Percentiles rank a stretch among this genome's conserved stretches.
These are phyloP conservation scores for Cebuella pygmaea DNA, from an alignment of 2,797 vertebrate species.

Conservation along the genomic window DNA sequence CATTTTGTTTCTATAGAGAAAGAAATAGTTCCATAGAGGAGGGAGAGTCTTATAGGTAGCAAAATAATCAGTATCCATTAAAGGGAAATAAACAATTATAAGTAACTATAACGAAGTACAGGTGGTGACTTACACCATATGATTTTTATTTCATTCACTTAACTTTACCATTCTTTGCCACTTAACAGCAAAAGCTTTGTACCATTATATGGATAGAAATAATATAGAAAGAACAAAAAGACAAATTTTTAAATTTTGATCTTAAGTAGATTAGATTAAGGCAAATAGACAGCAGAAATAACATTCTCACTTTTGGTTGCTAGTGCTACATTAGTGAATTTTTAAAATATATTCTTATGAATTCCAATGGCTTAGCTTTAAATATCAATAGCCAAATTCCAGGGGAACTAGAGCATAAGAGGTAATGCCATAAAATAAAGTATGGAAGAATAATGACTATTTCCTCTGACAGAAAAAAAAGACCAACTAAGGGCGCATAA, in stretches of 20 bases:
- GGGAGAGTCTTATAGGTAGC: not conserved
- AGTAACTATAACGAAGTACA: not conserved
- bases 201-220: not conserved
- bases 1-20: not conserved
- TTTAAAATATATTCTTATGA: not conserved
- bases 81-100: not conserved
- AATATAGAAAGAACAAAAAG: not conserved
- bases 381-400: conserved; percentile 36
- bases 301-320: not conserved
- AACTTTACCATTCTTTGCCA: not conserved
- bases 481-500: not conserved
- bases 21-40: not conserved
- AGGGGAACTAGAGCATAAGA: not conserved
- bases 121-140: not conserved
- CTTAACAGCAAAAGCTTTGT: not conserved
- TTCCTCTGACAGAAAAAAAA: not conserved
- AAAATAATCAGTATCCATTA: not conserved
- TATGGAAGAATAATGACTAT: not conserved
- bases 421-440: not conserved
- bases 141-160: not conserved
- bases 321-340: not conserved
- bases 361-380: conserved; percentile 31
- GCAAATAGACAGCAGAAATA: not conserved
- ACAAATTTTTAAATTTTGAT: not conserved
- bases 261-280: not conserved